A percentile compares a stretch with the other conserved stretches of the same genome.
Evolutionary conservation across 1,140 invertebrate species (phyloP).

Genomic region (Drosophila elegans): DNA sequence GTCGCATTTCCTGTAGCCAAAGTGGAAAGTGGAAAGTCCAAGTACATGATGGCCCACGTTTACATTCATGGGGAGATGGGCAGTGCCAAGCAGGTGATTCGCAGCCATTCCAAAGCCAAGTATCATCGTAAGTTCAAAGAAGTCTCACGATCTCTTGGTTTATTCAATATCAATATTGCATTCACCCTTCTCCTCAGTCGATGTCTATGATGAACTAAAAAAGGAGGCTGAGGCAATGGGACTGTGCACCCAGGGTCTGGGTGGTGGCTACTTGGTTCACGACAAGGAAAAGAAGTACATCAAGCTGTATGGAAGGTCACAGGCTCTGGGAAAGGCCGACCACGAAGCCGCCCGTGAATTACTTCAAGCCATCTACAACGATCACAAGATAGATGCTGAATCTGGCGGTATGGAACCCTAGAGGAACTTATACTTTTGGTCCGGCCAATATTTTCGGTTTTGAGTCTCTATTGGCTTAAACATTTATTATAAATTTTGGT

Average conservation of each 20-base stretch:
- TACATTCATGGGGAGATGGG: conserved; percentile 55
- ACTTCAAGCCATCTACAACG: neutral
- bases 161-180: neutral
- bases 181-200: conserved; percentile 20
- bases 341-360: conserved; percentile 37
- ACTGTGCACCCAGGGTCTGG: conserved; percentile 57
- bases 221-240: conserved; percentile 26
- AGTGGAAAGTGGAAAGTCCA: conserved; percentile 47
- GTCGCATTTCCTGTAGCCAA: conserved; percentile 21
- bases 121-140: conserved; percentile 52
- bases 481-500: conserved; percentile 1
- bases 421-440: neutral
- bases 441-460: neutral
- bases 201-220: conserved; percentile 51
- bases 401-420: conserved; percentile 28
- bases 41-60: conserved; percentile 57
- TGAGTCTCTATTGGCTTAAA: neutral
- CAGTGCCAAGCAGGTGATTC: conserved; percentile 44
- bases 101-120: conserved; percentile 32
- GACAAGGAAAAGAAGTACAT: conserved; percentile 50
- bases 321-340: conserved; percentile 50
- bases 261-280: conserved; percentile 52
- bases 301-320: conserved; percentile 54
- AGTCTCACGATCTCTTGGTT: neutral
- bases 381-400: conserved; percentile 53